Base-by-base conservation (phyloP, 2,113 vertebrate species). In the Chelonoidis abingdonii region DNA sequence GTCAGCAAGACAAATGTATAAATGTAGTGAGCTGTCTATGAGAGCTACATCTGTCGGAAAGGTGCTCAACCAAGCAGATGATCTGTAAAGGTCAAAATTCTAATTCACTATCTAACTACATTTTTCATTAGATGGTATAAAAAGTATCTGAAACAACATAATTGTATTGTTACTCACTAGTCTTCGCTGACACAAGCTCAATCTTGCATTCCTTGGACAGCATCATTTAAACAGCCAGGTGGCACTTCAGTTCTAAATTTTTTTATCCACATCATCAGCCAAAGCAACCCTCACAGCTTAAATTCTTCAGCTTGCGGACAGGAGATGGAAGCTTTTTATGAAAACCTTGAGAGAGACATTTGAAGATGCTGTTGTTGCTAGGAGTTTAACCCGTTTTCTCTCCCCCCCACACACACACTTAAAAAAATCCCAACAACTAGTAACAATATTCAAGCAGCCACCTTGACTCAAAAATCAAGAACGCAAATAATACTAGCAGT, bases 261-360 rank as follows among this genome's bases (percentile, higher is more conserved):
- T 65, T 72, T 56, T 80, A 50, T 47, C 31, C 78, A 84, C 83
- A 38, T 7, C 91, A 62, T 52, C 80, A 79, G 62, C 24, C 83
- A 91, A 53, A 7, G 88, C 81, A 17, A 89, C 76, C 57, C 89
- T 65, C 72, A 53, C 29, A 53, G n/a, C 35, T 1, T 49, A 44
- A 49, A 27, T 86, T 65, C 38, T 96, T 96, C 91, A 88, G 53
- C 89, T 54, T 83, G 78, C 41, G 62, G 86, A 88, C n/a, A 92
- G 88, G 65, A 65, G 53, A 88, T 11, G 19, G 38, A 91, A 75
- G 79, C 50, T 80, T 91, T 92, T 93, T 94, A 95, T 29, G 57
- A 35, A 80, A 44, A 82, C 89, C 95, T 94, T 62, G 72, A 54
- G 16, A 24, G 1, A 54, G 1, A 1, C 6, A 41, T 19, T 92